phyloP scores from a whole-genome alignment of 2,888 invertebrate species.

The Dorcus hopei region DNA sequence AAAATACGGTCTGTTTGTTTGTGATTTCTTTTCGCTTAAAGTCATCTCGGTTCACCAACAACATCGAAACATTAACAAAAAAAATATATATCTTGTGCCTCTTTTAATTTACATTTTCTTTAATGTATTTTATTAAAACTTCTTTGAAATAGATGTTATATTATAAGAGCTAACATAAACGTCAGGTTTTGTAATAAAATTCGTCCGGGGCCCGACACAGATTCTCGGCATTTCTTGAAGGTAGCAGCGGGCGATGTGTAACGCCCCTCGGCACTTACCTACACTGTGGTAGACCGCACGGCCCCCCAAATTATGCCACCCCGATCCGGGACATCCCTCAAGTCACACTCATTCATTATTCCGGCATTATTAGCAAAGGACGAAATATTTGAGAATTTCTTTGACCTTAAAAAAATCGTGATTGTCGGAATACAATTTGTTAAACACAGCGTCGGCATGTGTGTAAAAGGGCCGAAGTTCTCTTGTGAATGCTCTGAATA shows the following conservation, averaged over 20 bases:
- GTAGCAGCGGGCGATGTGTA: slow-evolving; percentile 18
- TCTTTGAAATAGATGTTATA: slow-evolving; percentile 14
- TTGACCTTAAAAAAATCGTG: too few relatives aligned
- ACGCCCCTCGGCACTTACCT: slow-evolving; percentile 19
- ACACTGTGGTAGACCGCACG: slow-evolving; percentile 20
- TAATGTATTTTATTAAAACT: too few relatives aligned
- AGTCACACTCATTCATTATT: not conserved
- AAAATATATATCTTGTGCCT: too few relatives aligned
- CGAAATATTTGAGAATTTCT: too few relatives aligned
- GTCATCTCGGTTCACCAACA: too few relatives aligned
- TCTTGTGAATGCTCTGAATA: slow-evolving; percentile 28
- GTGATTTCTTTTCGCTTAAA: too few relatives aligned
- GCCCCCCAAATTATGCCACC: slow-evolving; percentile 24
- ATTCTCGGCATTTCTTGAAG: slow-evolving; percentile 18
- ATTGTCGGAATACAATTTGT: not conserved
- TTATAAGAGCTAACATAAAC: slow-evolving; percentile 14
- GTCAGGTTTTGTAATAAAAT: slow-evolving; percentile 15
- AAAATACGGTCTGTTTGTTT: too few relatives aligned
- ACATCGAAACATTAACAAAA: too few relatives aligned
- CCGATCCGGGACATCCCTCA: slow-evolving; percentile 5
- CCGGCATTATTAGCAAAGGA: too few relatives aligned
- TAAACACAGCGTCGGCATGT: not conserved
- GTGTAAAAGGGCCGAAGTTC: slow-evolving; percentile 22
- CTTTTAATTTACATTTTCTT: too few relatives aligned
- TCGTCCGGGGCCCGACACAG: slow-evolving; percentile 6